Evolutionary conservation across 2,888 invertebrate genomes (phyloP).

Genomic region (Macrophya annulata): DNA sequence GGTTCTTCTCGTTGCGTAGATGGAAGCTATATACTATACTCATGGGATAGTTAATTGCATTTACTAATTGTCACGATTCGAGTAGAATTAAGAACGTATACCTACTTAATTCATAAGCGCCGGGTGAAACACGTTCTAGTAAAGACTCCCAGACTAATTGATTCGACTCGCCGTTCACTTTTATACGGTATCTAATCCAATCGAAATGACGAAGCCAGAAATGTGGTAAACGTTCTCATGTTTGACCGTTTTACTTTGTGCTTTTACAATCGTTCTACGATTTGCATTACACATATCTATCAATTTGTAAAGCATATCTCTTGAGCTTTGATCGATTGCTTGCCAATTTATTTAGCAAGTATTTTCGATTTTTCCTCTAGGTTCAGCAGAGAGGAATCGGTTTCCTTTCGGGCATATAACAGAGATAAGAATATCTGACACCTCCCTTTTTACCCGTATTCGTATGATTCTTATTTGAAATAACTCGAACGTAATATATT

Average conservation of each 20-base stretch:
- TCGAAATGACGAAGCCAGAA: constrained; percentile 30
- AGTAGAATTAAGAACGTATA: constrained; percentile 2
- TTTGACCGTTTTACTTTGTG: constrained; percentile 9
- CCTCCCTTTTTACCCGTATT: neutral
- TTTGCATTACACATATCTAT: neutral
- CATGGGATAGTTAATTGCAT: constrained; percentile 18
- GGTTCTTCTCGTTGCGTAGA: neutral
- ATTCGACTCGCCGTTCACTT: constrained; percentile 21
- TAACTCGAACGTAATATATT: neutral
- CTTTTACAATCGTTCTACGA: constrained; percentile 6
- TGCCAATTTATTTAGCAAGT: neutral
- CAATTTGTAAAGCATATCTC: neutral
- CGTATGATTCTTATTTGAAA: neutral
- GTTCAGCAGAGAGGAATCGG: neutral
- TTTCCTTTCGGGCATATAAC: neutral
- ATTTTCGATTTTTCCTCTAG: neutral
- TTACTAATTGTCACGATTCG: constrained; percentile 22
- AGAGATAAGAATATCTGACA: neutral
- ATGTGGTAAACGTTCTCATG: neutral
- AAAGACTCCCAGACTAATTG: constrained; percentile 34
- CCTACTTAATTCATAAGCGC: neutral
- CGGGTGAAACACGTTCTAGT: constrained; percentile 12
- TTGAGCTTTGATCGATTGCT: neutral
- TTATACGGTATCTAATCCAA: constrained; percentile 38
- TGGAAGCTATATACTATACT: neutral